Evolutionary conservation across 2,797 vertebrate genomes (phyloP).

Genomic region (Trachurus trachurus): DNA sequence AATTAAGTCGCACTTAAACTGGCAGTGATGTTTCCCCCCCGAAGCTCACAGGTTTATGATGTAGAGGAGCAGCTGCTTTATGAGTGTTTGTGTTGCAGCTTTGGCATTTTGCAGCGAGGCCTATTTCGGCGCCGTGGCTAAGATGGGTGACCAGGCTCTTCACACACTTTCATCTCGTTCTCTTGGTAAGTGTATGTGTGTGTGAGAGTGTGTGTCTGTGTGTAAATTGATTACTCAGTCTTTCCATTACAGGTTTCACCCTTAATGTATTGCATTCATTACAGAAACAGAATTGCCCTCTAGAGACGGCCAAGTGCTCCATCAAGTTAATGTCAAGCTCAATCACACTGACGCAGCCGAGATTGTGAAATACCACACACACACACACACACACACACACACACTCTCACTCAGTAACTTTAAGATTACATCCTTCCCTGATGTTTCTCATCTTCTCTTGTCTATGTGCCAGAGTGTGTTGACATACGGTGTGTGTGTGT

Average conservation of each 20-base stretch:
- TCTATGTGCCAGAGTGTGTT: neutral
- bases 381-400: conserved; percentile 3
- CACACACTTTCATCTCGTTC: conserved; percentile 92
- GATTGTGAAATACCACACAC: neutral
- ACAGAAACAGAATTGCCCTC: conserved; percentile 11
- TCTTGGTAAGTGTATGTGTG: conserved; percentile 86
- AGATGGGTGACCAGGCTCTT: conserved; percentile 94
- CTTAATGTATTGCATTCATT: conserved; percentile 30
- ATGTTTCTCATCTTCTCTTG: neutral
- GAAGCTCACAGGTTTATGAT: neutral
- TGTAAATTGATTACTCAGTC: conserved; percentile 27
- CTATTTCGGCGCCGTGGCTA: conserved; percentile 93
- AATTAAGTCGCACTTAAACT: conserved; percentile 9
- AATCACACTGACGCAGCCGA: neutral
- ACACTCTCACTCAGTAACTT: conserved; percentile 7
- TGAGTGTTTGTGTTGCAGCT: conserved; percentile 76
- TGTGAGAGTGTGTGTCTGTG: neutral
- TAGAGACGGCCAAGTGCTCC: conserved; percentile 5
- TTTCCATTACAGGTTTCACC: conserved; percentile 17
- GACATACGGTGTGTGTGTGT: neutral
- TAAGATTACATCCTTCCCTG: neutral
- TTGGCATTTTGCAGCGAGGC: conserved; percentile 91
- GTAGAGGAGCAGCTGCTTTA: neutral
- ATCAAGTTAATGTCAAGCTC: conserved; percentile 15
- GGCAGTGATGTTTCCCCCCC: neutral